Evolutionary conservation across 2,888 invertebrate species (phyloP).

Genomic region (Desoria tigrina): DNA sequence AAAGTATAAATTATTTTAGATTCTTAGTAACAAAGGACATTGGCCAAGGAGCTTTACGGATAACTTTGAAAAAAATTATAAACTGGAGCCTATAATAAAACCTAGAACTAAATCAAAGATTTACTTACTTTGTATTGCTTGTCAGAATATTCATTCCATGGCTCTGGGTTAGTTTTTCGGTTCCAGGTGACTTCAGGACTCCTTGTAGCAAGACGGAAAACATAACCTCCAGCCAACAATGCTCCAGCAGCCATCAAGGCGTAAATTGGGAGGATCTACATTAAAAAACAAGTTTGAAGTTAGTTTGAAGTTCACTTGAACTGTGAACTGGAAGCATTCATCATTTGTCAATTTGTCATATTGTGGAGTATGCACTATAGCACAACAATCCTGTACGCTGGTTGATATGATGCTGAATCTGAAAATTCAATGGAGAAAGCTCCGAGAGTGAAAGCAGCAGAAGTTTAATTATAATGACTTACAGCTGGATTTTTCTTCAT

Average conservation of each 20-base stretch:
- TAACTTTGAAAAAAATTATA: no score
- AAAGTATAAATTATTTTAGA: conserved; percentile 11
- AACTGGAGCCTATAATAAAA: no score
- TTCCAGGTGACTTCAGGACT: conserved; percentile 46
- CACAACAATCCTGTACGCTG: no score
- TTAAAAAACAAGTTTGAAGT: background rate
- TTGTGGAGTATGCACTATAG: background rate
- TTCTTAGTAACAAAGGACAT: no score
- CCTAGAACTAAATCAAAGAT: background rate
- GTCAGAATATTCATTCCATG: conserved; percentile 46
- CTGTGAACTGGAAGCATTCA: no score
- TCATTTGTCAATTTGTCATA: no score
- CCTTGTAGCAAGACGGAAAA: conserved; percentile 34
- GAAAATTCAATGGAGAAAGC: no score
- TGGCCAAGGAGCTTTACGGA: no score
- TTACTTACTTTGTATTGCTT: conserved; percentile 47
- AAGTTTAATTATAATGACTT: conserved; percentile 34
- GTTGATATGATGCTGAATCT: no score
- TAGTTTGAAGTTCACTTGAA: background rate
- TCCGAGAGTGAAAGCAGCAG: no score
- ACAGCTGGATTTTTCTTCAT: conserved; percentile 52
- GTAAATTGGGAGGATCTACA: conserved; percentile 51
- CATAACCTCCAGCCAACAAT: conserved; percentile 33
- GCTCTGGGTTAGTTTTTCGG: conserved; percentile 40
- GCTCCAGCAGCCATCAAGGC: conserved; percentile 38